These are phyloP conservation scores for Nothobranchius furzeri DNA, from an alignment of 2,113 vertebrate species.

Conservation along the genomic window DNA sequence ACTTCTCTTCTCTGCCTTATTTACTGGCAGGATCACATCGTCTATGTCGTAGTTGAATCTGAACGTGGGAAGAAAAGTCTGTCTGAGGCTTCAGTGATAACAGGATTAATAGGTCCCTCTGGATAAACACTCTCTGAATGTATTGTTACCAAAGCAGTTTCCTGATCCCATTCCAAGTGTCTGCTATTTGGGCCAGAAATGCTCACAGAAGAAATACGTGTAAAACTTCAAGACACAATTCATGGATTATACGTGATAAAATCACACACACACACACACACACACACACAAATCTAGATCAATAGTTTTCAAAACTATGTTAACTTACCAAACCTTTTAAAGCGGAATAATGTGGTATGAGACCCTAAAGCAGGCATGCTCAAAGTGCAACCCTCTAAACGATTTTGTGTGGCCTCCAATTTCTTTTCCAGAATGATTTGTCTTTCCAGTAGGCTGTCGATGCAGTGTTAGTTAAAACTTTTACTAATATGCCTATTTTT, in stretches of 20 bases:
- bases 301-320: background rate
- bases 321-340: too few species aligned
- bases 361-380: too few species aligned
- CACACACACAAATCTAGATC: background rate
- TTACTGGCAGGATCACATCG: slow-evolving; percentile 30
- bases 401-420: too few species aligned
- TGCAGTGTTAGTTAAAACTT: too few species aligned
- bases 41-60: slow-evolving; percentile 32
- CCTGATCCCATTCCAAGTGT: slow-evolving; percentile 52
- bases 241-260: background rate
- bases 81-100: slow-evolving; percentile 42
- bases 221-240: slow-evolving; percentile 18
- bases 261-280: slow-evolving; percentile 9
- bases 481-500: too few species aligned
- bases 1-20: slow-evolving; percentile 4
- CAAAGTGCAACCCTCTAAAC: too few species aligned
- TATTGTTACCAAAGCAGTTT: slow-evolving; percentile 47
- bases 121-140: slow-evolving; percentile 51
- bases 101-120: slow-evolving; percentile 35
- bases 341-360: too few species aligned
- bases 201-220: slow-evolving; percentile 3
- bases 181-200: slow-evolving; percentile 33
- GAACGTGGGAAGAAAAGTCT: slow-evolving; percentile 54
- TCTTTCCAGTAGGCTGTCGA: too few species aligned
- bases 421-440: too few species aligned